Percentiles rank a stretch among this genome's conserved stretches.
Evolutionary conservation across 2,113 vertebrate genomes (phyloP).

Genomic region (Pipra filicauda): DNA sequence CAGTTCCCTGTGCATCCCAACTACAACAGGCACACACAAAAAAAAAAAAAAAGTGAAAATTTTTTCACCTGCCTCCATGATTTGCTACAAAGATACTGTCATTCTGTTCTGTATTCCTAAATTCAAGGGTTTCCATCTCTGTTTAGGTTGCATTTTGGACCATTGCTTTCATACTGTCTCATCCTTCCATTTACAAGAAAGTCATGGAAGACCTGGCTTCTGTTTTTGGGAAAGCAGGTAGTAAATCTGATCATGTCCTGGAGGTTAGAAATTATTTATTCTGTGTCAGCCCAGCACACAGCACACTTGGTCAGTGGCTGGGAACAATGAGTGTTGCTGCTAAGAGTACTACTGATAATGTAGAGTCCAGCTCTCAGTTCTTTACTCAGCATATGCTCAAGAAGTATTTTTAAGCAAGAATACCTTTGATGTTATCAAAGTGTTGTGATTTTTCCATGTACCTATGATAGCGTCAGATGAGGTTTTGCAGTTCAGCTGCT

Average conservation of each 20-base stretch:
- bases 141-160: conserved; percentile 81
- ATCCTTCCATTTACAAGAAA: conserved; percentile 67
- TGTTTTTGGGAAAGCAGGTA: conserved; percentile 77
- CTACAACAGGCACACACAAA: background rate
- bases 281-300: background rate
- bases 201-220: conserved; percentile 72
- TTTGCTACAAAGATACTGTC: background rate
- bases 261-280: background rate
- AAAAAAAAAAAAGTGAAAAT: background rate
- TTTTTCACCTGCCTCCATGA: background rate
- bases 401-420: background rate
- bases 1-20: background rate
- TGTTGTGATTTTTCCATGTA: background rate
- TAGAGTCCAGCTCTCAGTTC: background rate
- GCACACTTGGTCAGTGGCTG: background rate
- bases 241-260: background rate
- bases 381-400: background rate
- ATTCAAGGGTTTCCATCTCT: background rate
- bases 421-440: background rate
- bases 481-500: background rate
- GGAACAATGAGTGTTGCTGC: background rate
- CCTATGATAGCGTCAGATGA: background rate
- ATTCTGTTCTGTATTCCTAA: background rate
- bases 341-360: background rate
- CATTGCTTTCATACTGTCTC: conserved; percentile 76